These are phyloP conservation scores for Melolontha melolontha DNA, from an alignment of 2,888 invertebrate species.

Conservation along the genomic window DNA sequence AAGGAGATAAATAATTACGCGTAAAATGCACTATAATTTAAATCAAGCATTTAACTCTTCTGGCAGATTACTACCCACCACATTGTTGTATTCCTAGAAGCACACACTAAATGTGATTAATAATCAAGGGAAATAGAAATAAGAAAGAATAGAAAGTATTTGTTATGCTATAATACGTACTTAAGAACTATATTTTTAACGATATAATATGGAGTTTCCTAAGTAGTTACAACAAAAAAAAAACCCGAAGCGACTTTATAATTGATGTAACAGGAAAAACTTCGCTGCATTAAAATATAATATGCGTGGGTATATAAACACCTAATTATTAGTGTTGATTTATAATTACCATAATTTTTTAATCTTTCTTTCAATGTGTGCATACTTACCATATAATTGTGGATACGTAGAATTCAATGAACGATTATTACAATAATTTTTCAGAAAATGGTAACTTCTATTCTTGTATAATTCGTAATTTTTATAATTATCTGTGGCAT, in stretches of 20 bases:
- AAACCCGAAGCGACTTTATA: slow-evolving; percentile 30
- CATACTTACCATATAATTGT: no score
- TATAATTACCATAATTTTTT: slow-evolving; percentile 14
- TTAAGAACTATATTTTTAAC: slow-evolving; percentile 6
- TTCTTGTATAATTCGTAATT: no score
- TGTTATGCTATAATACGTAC: slow-evolving; percentile 22
- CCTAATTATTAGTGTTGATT: slow-evolving; percentile 20
- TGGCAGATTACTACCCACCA: slow-evolving; percentile 4
- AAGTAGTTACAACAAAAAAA: slow-evolving; percentile 27
- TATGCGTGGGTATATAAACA: slow-evolving; percentile 15
- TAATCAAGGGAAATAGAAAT: slow-evolving; percentile 10
- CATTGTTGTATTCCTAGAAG: neutral
- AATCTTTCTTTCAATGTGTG: neutral
- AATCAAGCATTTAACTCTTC: slow-evolving; percentile 9
- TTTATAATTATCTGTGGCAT: no score
- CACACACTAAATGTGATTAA: slow-evolving; percentile 15
- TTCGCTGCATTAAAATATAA: slow-evolving; percentile 21
- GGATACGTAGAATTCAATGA: no score
- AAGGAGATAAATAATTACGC: slow-evolving; percentile 10
- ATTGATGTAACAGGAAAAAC: slow-evolving; percentile 28
- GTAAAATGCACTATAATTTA: slow-evolving; percentile 1
- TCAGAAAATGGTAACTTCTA: no score
- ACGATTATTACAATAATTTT: no score
- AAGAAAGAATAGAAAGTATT: slow-evolving; percentile 26
- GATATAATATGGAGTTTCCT: slow-evolving; percentile 11